Conservation (phyloP, 1,140 invertebrate species). For the Arion vulgaris region DNA sequence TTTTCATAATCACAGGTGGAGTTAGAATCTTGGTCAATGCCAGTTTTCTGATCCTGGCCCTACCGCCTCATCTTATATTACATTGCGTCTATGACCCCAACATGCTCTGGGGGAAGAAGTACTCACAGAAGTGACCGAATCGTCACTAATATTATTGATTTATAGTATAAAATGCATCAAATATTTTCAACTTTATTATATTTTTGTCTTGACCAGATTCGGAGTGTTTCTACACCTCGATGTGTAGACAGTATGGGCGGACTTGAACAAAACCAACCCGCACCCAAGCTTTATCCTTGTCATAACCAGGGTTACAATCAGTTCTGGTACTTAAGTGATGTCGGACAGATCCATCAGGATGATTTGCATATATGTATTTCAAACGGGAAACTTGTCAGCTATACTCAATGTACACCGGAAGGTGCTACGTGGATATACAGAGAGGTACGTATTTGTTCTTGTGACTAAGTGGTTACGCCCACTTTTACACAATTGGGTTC, state of each 20-base stretch:
- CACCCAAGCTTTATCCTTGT: conserved; percentile 30
- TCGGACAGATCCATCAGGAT: conserved; percentile 30
- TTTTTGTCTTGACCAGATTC: conserved; percentile 1
- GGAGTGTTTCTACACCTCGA: not conserved
- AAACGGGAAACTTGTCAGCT: not conserved
- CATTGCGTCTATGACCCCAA: no score
- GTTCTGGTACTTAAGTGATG: conserved; percentile 28
- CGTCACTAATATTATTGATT: no score
- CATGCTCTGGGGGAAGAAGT: no score
- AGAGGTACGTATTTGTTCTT: conserved; percentile 28
- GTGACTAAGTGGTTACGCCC: no score
- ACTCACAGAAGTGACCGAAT: no score
- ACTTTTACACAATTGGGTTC: no score
- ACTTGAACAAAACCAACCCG: not conserved
- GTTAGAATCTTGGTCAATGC: no score
- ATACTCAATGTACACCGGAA: not conserved
- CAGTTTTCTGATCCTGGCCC: no score
- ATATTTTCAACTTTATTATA: no score
- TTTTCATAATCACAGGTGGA: no score
- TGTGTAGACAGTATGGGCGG: conserved; percentile 37
- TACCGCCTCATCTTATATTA: no score
- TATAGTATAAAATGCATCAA: no score
- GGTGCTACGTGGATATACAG: conserved; percentile 19
- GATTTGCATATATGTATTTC: not conserved
- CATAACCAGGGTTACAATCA: conserved; percentile 28